These are phyloP conservation scores for Artemisiospiza belli DNA, from an alignment of 2,113 vertebrate genomes.

Conservation along the genomic window DNA sequence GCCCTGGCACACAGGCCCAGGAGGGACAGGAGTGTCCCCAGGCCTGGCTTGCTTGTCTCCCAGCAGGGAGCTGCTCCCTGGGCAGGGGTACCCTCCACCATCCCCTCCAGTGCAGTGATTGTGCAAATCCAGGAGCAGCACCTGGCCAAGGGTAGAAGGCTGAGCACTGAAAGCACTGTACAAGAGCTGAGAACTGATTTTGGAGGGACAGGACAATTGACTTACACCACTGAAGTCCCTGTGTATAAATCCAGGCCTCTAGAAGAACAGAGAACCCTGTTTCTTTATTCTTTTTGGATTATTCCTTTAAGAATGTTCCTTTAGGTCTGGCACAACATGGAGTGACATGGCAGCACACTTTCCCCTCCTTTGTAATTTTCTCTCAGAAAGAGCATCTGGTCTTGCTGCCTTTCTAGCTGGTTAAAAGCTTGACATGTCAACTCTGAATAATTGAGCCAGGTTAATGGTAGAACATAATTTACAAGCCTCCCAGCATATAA, in stretches of 20 bases:
- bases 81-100: background rate
- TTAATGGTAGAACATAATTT: background rate
- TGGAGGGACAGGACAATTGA: background rate
- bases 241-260: background rate
- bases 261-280: background rate
- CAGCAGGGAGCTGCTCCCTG: background rate
- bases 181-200: background rate
- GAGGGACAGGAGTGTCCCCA: background rate
- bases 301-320: background rate
- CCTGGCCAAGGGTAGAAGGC: background rate
- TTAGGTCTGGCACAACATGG: background rate
- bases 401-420: background rate
- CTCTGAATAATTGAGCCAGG: slow-evolving; percentile 17
- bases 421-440: background rate
- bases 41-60: background rate
- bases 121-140: background rate
- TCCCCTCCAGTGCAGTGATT: rapidly evolving
- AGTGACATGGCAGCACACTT: background rate
- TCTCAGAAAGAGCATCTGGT: background rate
- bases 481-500: background rate
- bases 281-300: background rate
- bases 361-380: background rate
- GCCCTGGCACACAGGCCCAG: background rate
- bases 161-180: background rate
- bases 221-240: background rate